Evolutionary conservation across 2,888 invertebrate species (phyloP).

Genomic region (Dryocosmus kuriphilus): DNA sequence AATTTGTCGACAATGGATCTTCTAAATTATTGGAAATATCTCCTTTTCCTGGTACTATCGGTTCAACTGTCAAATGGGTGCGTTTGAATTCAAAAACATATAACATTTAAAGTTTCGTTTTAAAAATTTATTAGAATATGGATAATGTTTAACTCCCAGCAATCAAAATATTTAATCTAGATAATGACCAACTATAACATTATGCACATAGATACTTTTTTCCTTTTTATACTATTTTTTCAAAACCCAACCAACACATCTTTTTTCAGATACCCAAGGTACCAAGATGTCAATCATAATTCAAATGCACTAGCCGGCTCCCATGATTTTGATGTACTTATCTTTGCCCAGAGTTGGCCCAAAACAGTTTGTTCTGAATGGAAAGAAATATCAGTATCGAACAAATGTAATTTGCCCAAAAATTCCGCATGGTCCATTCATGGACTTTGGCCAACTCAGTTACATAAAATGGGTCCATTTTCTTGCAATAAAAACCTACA

Average conservation of each 20-base stretch:
- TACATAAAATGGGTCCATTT: constrained; percentile 77
- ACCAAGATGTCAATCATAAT: background rate
- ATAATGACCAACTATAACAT: too few species aligned
- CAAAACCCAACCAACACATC: background rate
- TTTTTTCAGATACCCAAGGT: background rate
- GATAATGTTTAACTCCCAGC: too few species aligned
- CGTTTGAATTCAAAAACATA: background rate
- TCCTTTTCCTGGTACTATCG: background rate
- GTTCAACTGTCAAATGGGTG: background rate
- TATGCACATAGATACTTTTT: too few species aligned
- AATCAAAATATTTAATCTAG: too few species aligned
- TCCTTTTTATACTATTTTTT: background rate
- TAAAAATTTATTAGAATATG: too few species aligned
- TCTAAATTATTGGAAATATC: background rate
- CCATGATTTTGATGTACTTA: constrained; percentile 83
- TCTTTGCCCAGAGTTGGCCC: constrained; percentile 91
- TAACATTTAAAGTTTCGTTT: too few species aligned
- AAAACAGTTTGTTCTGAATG: constrained; percentile 85
- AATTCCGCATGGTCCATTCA: constrained; percentile 86
- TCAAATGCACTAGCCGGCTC: background rate
- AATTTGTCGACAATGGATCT: background rate
- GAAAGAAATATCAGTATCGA: constrained; percentile 81
- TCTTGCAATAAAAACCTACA: background rate
- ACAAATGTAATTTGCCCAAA: constrained; percentile 82
- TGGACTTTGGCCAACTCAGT: constrained; percentile 89